Base-by-base conservation (phyloP, 1,140 invertebrate species). In the Drosophila lowei region DNA sequence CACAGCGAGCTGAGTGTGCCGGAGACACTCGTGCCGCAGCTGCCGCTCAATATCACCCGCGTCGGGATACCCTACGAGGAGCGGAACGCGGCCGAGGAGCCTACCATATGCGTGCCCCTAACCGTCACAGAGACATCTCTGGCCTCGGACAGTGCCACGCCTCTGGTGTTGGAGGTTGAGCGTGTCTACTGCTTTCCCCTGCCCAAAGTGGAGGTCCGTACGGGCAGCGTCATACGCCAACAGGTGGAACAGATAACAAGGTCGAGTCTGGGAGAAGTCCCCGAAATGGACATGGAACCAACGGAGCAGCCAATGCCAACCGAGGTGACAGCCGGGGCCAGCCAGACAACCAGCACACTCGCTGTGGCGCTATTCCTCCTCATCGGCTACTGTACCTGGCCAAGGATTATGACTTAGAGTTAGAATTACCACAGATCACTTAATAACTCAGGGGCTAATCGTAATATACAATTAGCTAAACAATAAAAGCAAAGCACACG, bases 131-230 rank as follows among this genome's bases (percentile, higher is more conserved):
- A 90, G 54, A 68, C 74, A 1, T 62, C 72, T 0, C 50, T 72
- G 0, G 54, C 72, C 30, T 59, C 71, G 6, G 79, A 88, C 7
- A 80, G 79, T 23, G 34, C 38, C 8, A 49, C 44, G 18, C 63
- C 81, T 0, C 52, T 86, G 3, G 11, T 89, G 7, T 61, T 90
- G 2, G 81, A 89, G 15, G 79, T 90, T 3, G 89, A 90, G 58
- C 76, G 89, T 11, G 70, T 90, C 60, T 90, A 89, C 49, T 90
- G 89, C 53, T 90, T 90, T 4, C 89, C 89, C 0, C 59, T 90
- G 47, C 89, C 89, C 52, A 79, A 89, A 21, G 78, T 89, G 42
- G 77, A 89, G 55, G 62, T 89, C 23, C 64, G 77, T 13, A 52
- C 53, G 3, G 83, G 83, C 6, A 68, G 66, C n/a, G 53, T 67